Evolutionary conservation across 53 echinoderm and acorn worm species (phyloP).

Genomic region (Actinopyga echinites): DNA sequence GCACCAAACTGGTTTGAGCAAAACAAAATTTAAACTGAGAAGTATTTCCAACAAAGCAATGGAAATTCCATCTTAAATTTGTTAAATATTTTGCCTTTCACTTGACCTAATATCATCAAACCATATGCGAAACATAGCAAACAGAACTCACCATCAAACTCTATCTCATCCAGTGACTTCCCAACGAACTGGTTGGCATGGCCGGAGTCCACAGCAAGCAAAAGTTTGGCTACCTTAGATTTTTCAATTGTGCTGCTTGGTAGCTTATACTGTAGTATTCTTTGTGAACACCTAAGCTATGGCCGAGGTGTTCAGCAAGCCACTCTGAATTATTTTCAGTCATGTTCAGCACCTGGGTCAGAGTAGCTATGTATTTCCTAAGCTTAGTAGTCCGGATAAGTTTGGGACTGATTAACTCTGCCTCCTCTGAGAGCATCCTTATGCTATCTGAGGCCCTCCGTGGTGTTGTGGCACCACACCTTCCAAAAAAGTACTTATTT

Average conservation of each 20-base stretch:
- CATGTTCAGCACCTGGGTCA: slow-evolving; percentile 53
- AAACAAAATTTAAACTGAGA: too few relatives aligned
- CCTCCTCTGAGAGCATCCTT: slow-evolving; percentile 41
- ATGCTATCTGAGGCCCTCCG: slow-evolving; percentile 52
- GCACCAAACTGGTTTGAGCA: too few relatives aligned
- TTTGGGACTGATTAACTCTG: slow-evolving; percentile 46
- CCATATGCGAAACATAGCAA: too few relatives aligned
- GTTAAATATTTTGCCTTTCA: too few relatives aligned
- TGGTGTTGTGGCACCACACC: slow-evolving; percentile 27
- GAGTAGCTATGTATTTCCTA: slow-evolving; percentile 55
- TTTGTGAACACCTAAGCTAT: slow-evolving; percentile 46
- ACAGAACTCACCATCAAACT: background rate
- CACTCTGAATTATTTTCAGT: slow-evolving; percentile 46
- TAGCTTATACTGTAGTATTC: slow-evolving; percentile 61
- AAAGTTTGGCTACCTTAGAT: slow-evolving; percentile 48
- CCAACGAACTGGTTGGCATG: slow-evolving; percentile 32
- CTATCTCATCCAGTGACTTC: slow-evolving; percentile 57
- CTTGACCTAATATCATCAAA: too few relatives aligned
- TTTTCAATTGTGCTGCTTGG: slow-evolving; percentile 40
- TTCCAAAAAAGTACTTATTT: slow-evolving; percentile 61
- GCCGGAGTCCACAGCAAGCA: slow-evolving; percentile 48
- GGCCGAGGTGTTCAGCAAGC: slow-evolving; percentile 60
- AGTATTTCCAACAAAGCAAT: too few relatives aligned
- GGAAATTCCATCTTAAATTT: too few relatives aligned
- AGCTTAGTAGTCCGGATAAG: slow-evolving; percentile 53